These are phyloP conservation scores for Aselliscus stoliczkanus DNA, from an alignment of 2,797 vertebrate genomes.

Conservation along the genomic window DNA sequence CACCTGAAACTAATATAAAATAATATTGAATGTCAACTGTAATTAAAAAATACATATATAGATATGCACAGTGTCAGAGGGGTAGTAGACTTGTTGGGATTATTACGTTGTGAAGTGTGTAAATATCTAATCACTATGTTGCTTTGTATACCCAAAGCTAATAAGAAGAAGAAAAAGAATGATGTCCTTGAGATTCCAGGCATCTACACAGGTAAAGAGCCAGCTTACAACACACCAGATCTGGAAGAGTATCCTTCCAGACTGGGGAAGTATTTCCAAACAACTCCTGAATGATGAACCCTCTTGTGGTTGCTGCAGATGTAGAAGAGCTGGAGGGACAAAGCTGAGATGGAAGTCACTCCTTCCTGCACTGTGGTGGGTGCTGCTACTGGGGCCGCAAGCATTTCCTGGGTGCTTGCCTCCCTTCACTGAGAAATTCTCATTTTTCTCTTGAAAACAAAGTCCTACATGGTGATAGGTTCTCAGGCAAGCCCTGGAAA, in stretches of 20 bases:
- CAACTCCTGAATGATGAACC: neutral
- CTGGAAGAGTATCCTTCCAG: neutral
- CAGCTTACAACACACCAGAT: neutral
- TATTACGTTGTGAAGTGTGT: too few species aligned
- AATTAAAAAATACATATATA: too few species aligned
- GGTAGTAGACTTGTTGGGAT: too few species aligned
- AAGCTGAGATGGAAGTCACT: neutral
- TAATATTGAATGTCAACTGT: too few species aligned
- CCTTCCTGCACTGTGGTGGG: neutral
- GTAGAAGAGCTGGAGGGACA: neutral
- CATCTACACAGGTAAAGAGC: neutral
- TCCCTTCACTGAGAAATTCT: neutral
- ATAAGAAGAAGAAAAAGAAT: slow-evolving; percentile 35
- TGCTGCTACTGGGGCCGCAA: neutral
- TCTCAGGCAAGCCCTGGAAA: neutral
- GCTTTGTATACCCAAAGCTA: too few species aligned
- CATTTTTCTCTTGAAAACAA: neutral
- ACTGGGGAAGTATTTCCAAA: neutral
- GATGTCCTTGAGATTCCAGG: neutral
- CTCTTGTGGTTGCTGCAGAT: neutral
- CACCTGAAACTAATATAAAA: too few species aligned
- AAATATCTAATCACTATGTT: too few species aligned
- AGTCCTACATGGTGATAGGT: neutral
- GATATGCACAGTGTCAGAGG: too few species aligned
- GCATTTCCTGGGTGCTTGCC: neutral